These are phyloP conservation scores for Xanthostigma xanthostigma DNA, from an alignment of 2,888 invertebrate genomes.

Conservation along the genomic window DNA sequence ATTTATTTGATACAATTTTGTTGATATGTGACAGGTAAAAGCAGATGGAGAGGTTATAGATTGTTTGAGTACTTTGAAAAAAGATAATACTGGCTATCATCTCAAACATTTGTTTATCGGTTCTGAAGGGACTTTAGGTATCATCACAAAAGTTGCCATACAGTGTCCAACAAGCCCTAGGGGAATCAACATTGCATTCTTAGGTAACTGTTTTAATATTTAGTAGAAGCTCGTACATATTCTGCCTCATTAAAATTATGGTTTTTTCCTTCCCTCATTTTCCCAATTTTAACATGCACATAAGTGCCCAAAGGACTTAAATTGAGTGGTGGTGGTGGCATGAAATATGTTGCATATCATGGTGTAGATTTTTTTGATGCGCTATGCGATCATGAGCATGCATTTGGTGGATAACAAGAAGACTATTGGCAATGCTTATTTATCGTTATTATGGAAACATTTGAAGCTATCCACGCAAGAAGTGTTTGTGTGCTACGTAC, in stretches of 20 bases:
- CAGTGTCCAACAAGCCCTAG: slow-evolving; percentile 72
- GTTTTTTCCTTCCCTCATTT: no score
- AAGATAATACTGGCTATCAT: slow-evolving; percentile 96
- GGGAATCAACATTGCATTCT: slow-evolving; percentile 66
- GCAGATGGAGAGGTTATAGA: slow-evolving; percentile 76
- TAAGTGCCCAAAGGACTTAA: no score
- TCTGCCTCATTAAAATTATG: not conserved
- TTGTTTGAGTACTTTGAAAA: slow-evolving; percentile 69
- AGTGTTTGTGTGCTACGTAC: no score
- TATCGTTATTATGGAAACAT: no score
- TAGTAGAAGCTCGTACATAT: not conserved
- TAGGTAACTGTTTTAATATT: slow-evolving; percentile 41
- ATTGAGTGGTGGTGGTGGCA: no score
- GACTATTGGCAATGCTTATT: no score
- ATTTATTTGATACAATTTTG: no score
- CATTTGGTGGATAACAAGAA: no score
- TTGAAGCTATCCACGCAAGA: no score
- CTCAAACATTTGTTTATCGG: slow-evolving; percentile 93
- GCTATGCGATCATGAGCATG: no score
- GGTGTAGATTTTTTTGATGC: not conserved
- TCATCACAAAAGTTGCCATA: slow-evolving; percentile 83
- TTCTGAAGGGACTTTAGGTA: slow-evolving; percentile 89
- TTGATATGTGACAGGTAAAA: slow-evolving; percentile 41
- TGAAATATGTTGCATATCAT: not conserved
- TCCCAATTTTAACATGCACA: no score